A percentile compares a stretch with the other conserved stretches of the same genome.
phyloP scores from a whole-genome alignment of 2,113 vertebrate genomes.

The Ceyx margarethae region DNA sequence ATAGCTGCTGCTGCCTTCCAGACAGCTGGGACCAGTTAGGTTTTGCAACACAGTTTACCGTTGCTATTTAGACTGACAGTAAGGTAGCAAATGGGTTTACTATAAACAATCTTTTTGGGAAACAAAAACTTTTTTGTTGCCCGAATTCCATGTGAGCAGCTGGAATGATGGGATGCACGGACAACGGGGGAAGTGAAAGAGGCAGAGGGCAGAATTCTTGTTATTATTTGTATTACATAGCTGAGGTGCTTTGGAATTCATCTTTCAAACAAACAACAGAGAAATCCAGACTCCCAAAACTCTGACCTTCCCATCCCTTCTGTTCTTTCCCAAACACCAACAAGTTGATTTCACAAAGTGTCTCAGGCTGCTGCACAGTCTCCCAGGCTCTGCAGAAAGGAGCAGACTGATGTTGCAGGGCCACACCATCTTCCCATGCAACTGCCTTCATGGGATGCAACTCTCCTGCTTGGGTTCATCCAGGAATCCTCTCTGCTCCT shows the following conservation, averaged over 20 bases:
- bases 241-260: slow-evolving; percentile 2
- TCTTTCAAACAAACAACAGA: background rate
- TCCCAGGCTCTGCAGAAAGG: background rate
- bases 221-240: background rate
- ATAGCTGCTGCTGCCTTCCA: background rate
- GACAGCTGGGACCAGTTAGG: slow-evolving; percentile 16
- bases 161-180: background rate
- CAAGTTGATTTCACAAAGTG: background rate
- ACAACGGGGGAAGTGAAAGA: background rate
- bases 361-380: background rate
- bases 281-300: background rate
- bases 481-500: background rate
- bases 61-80: background rate
- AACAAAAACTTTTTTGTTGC: background rate
- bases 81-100: slow-evolving; percentile 18
- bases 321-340: background rate
- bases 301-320: background rate
- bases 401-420: accelerated
- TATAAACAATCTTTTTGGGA: background rate
- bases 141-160: background rate
- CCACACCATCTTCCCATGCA: background rate
- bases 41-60: background rate
- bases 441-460: background rate
- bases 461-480: background rate
- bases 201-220: background rate